These are phyloP conservation scores for Morbakka virulenta DNA, from an alignment of 30 jellyfish, hydroid and myxozoan genomes.

Conservation along the genomic window DNA sequence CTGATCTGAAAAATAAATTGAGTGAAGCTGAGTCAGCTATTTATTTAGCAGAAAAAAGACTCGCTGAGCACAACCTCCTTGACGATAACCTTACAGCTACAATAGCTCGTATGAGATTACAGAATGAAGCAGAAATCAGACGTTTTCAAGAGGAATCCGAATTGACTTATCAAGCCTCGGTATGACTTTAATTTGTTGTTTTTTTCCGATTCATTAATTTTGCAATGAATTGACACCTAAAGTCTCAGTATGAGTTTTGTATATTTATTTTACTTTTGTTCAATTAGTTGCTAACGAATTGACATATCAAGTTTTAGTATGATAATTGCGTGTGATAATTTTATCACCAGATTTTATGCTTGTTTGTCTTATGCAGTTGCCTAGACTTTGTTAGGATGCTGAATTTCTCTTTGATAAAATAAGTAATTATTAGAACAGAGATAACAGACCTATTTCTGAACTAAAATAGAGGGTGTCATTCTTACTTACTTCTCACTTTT, in stretches of 20 bases:
- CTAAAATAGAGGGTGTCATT: no score
- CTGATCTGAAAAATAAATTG: constrained; percentile 55
- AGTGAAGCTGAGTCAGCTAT: constrained; percentile 81
- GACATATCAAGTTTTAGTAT: background rate
- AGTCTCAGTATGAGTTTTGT: background rate
- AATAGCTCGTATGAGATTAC: constrained; percentile 78
- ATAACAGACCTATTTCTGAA: no score
- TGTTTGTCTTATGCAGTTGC: background rate
- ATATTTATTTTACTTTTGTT: background rate
- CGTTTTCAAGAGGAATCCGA: constrained; percentile 87
- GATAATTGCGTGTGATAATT: background rate
- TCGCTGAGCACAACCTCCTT: constrained; percentile 75
- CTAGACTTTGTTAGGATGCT: no score
- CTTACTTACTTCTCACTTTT: no score
- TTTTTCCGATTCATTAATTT: background rate
- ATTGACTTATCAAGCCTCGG: constrained; percentile 67
- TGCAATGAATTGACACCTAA: no score
- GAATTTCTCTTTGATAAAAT: no score
- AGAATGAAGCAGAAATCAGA: constrained; percentile 75
- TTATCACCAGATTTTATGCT: background rate
- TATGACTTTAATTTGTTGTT: background rate
- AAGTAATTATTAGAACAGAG: no score
- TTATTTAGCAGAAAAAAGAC: constrained; percentile 61
- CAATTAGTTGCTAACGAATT: background rate
- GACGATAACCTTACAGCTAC: constrained; percentile 73